Percentiles rank a stretch among this genome's conserved stretches.
These are phyloP conservation scores for Irena cyanogastra DNA, from an alignment of 2,113 vertebrate species.

Conservation along the genomic window DNA sequence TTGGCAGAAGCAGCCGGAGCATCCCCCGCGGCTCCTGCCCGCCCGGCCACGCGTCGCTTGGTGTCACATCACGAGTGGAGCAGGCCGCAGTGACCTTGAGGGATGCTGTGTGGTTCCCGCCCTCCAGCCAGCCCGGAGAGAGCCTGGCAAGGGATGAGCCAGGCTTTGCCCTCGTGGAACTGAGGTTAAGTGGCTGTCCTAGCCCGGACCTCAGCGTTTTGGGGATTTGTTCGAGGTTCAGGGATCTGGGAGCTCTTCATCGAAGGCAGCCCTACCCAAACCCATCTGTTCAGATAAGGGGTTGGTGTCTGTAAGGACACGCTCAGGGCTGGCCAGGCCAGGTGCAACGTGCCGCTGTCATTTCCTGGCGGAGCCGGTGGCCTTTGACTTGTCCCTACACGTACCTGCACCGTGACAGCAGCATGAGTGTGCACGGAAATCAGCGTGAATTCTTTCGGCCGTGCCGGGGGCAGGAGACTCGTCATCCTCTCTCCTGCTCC, in stretches of 20 bases:
- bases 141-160: fast-evolving
- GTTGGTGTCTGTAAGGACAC: fast-evolving
- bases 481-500: background rate
- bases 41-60: fast-evolving
- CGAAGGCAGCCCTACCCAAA: background rate
- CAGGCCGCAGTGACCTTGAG: background rate
- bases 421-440: too few relatives aligned
- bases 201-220: background rate
- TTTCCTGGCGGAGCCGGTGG: fast-evolving
- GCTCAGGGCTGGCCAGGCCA: background rate
- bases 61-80: background rate
- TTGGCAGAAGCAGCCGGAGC: fast-evolving
- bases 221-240: fast-evolving
- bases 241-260: background rate
- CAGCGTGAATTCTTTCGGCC: background rate
- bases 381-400: background rate
- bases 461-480: background rate
- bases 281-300: background rate
- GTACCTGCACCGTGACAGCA: background rate
- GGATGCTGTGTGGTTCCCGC: fast-evolving
- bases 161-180: fast-evolving
- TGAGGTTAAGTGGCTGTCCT: background rate
- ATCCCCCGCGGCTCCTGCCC: background rate
- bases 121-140: background rate
- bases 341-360: fast-evolving